Evolutionary conservation across 2,113 vertebrate species (phyloP), one percentile per base, ranked within the genome.

Genomic region (Pampusana beccarii): DNA sequence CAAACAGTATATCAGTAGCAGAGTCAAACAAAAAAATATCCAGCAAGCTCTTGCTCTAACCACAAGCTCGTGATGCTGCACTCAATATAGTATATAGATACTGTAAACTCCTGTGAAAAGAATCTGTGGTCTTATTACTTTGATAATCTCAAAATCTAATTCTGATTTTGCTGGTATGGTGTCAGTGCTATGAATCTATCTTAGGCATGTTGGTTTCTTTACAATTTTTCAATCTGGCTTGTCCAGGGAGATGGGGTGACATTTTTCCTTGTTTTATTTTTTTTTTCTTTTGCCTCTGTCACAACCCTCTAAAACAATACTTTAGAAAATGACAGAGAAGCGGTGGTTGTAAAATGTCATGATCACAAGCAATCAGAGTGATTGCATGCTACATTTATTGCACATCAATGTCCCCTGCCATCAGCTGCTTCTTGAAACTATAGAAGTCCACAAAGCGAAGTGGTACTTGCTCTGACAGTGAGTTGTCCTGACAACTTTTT

Each of bases 251-350:
- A 90, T 2, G 0, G 66, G 86, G 54, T 97, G 96, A 96, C 96
- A 97, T 97, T 97, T 96, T 86, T 95, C 28, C 60, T 88, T 80
- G 87, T 70, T 92, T 79, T 91, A 9, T 33, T 74, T 14, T 23
- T 64, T 84, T 70, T 15, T 95, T 92, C 50, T 90, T 95, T 97
- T 97, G 85, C 80, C 90, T 96, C 95, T 97, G 96, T 91, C 96
- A 95, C 77, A 96, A 93, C 90, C 89, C 82, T 94, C 87, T 85
- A 83, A 94, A 97, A 96, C 93, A 97, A 97, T 93, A 90, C 92
- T 97, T 98, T 97, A 96, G 92, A 92, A 98, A 97, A 97, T 98
- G 97, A 98, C 97, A 97, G 96, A 93, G 86, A 97, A 97, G 96
- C 86, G 93, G 72, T 31, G 84, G 93, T 97, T 96, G 95, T 97